Evolutionary conservation across 1,140 invertebrate species (phyloP).

Genomic region (Epicauta chinensis): DNA sequence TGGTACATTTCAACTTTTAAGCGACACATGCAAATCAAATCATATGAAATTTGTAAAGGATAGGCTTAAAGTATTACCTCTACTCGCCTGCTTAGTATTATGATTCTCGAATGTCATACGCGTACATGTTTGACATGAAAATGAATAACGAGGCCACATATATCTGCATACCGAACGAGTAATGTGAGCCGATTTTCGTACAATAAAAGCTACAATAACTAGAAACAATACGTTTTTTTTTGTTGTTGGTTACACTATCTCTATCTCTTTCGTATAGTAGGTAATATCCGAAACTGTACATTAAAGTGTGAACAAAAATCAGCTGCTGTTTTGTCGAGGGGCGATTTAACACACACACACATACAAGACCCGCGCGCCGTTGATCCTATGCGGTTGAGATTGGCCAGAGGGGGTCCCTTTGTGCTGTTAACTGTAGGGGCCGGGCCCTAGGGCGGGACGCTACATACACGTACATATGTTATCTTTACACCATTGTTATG

Average conservation of each 20-base stretch:
- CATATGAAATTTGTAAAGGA: too few species aligned
- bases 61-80: too few species aligned
- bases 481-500: constrained; percentile 14
- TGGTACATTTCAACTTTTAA: too few species aligned
- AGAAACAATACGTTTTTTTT: constrained; percentile 6
- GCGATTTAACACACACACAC: too few species aligned
- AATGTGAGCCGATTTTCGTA: constrained; percentile 1
- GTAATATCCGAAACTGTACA: too few species aligned
- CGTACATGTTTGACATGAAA: constrained; percentile 8
- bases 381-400: constrained; percentile 24
- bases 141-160: constrained; percentile 7
- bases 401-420: constrained; percentile 29
- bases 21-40: background rate
- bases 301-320: constrained; percentile 33
- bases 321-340: constrained; percentile 4
- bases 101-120: constrained; percentile 1
- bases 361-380: background rate
- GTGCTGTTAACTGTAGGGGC: constrained; percentile 33
- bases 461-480: constrained; percentile 32
- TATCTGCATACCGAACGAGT: constrained; percentile 3
- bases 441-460: constrained; percentile 30
- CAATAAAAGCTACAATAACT: constrained; percentile 4
- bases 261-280: background rate
- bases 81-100: too few species aligned
- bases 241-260: too few species aligned